Conservation (phyloP, 2,113 vertebrate genomes). For the Lepus timidus region DNA sequence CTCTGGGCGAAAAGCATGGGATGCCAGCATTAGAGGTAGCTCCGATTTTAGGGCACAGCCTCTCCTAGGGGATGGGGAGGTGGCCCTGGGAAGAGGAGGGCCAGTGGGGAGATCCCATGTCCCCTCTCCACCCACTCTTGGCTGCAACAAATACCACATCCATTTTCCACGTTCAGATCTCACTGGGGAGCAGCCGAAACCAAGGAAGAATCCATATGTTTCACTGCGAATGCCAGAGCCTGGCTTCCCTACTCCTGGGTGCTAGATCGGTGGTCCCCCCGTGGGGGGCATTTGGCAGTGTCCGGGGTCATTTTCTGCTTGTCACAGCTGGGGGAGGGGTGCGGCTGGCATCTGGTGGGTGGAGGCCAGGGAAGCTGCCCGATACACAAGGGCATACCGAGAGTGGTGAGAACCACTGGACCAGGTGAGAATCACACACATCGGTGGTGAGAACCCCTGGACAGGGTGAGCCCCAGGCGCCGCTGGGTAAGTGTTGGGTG, state of each 20-base stretch:
- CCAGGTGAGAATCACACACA: too few relatives aligned
- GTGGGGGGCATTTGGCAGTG: not conserved
- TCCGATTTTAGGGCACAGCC: not conserved
- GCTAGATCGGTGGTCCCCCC: not conserved
- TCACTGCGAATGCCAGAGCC: not conserved
- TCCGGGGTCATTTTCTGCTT: not conserved
- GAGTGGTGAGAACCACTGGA: not conserved
- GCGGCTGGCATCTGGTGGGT: not conserved
- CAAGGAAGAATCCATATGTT: not conserved
- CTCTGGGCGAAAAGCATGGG: not conserved
- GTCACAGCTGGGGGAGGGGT: not conserved
- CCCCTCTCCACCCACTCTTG: not conserved
- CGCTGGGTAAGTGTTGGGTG: accelerated
- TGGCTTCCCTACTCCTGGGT: not conserved
- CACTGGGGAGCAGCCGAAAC: not conserved
- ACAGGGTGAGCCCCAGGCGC: too few relatives aligned
- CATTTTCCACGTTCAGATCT: not conserved
- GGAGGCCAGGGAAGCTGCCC: not conserved
- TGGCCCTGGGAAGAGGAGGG: not conserved
- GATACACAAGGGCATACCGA: not conserved
- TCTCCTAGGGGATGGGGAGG: not conserved
- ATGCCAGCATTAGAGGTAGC: too few relatives aligned
- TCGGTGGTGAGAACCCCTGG: not conserved
- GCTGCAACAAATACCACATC: not conserved
- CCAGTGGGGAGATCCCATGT: accelerated